Base-by-base conservation (phyloP, 2,797 vertebrate genomes). In the Allobates femoralis region DNA sequence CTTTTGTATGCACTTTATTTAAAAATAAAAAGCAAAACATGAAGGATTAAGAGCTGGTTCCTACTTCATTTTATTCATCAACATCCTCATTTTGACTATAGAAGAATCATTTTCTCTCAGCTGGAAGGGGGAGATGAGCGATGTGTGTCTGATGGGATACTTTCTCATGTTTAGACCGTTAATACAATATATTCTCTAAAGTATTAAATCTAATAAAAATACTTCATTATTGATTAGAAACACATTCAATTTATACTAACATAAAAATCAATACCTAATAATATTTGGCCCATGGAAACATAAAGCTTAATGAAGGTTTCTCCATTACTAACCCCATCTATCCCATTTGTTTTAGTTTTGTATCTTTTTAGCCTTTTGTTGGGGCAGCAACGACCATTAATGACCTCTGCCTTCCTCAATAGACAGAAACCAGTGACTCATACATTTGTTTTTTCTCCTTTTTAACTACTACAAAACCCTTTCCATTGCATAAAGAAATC, bases 401-500 rank as follows among this genome's bases (percentile, higher is more conserved):
- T 83, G 82, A 76, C 46, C 82, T 84, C 23, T 15, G 28, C 16
- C 41, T 75, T 51, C 41, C 53, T 51, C 41, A 66, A 26, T 76
- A 10, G 30, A 60, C 46, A 71, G 28, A 16, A 28, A 34, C 23
- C 16, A 84, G 56, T 19, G 16, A 76, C 62, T 84, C 71, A 76
- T 21, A 41, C 58, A 69, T 55, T 14, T 73, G 18, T 34, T 34
- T 16, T 12, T 18, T 74, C 37, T 53, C 41, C 28, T 60, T 74
- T 60, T 56, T 75, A 60, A 55, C 37, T 76, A 53, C 41, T 11
- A 12, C 58, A 50, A 51, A 75, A n/a, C 26, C 7, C 8, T 8
- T 30, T n/a, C 78, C 34, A 34, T 86, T 79, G 71, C 69, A 85
- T 56, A 80, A 56, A 80, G 66, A 73, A 85, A 80, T 80, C 77